These are phyloP conservation scores for Apteryx owenii DNA, from an alignment of 2,113 vertebrate genomes.

Conservation along the genomic window DNA sequence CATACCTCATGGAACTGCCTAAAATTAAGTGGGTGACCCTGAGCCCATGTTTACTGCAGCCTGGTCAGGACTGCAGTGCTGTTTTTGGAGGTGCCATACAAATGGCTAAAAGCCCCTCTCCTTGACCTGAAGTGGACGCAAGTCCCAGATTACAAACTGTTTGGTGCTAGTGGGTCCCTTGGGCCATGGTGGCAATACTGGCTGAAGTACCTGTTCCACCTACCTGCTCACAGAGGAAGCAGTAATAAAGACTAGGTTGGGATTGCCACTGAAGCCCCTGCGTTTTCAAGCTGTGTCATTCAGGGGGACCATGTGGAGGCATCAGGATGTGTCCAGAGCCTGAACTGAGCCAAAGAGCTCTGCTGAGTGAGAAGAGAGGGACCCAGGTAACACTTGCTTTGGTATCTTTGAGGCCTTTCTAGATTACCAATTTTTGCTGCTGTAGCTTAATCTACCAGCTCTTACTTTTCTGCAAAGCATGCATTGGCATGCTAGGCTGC, in stretches of 20 bases:
- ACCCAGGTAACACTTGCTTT: neutral
- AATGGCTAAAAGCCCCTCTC: neutral
- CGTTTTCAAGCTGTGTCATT: neutral
- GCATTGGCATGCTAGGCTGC: neutral
- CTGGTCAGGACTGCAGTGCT: neutral
- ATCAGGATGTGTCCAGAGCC: neutral
- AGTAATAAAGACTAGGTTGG: neutral
- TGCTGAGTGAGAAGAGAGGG: neutral
- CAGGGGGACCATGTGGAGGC: rapidly evolving
- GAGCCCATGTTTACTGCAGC: neutral
- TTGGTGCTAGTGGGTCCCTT: neutral
- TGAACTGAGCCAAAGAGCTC: neutral
- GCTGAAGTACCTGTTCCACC: neutral
- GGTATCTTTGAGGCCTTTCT: neutral
- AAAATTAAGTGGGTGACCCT: neutral
- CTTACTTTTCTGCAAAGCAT: neutral
- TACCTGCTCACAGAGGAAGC: neutral
- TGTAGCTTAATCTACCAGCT: neutral
- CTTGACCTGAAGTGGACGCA: neutral
- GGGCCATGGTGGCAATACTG: neutral
- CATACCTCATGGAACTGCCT: neutral
- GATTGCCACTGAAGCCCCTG: neutral
- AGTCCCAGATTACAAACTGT: neutral
- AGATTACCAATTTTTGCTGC: neutral
- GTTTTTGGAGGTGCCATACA: neutral